Evolutionary conservation across 2,113 vertebrate genomes (phyloP).

Genomic region (Platycercus adscitus): DNA sequence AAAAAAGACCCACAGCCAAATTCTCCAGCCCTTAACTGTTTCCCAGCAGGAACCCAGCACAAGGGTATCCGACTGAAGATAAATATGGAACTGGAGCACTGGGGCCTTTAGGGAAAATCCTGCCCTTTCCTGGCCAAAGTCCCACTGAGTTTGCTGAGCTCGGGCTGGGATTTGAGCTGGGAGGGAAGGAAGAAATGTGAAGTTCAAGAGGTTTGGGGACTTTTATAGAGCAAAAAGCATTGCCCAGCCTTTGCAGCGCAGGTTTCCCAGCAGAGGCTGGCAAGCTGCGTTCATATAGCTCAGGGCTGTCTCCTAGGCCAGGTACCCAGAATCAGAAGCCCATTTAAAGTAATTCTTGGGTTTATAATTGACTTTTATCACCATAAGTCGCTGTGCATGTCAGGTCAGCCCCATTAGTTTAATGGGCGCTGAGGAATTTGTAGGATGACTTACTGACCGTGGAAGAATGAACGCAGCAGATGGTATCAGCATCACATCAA

Average conservation of each 20-base stretch:
- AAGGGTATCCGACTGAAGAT: background rate
- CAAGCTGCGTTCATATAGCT: background rate
- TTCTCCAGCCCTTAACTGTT: background rate
- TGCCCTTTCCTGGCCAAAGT: constrained; percentile 21
- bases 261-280: background rate
- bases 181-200: background rate
- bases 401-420: constrained; percentile 47
- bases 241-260: background rate
- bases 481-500: constrained; percentile 29
- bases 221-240: background rate
- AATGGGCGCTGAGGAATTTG: constrained; percentile 54
- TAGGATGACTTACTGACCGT: constrained; percentile 46
- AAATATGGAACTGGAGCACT: background rate
- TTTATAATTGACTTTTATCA: constrained; percentile 29
- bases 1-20: background rate
- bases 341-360: background rate
- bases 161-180: background rate
- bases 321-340: background rate
- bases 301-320: background rate
- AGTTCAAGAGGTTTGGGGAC: background rate
- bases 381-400: background rate
- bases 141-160: background rate
- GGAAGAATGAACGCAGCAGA: background rate
- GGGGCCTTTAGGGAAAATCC: constrained; percentile 10
- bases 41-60: background rate